Conservation (phyloP, 2,888 invertebrate genomes). For the Thereva unica region DNA sequence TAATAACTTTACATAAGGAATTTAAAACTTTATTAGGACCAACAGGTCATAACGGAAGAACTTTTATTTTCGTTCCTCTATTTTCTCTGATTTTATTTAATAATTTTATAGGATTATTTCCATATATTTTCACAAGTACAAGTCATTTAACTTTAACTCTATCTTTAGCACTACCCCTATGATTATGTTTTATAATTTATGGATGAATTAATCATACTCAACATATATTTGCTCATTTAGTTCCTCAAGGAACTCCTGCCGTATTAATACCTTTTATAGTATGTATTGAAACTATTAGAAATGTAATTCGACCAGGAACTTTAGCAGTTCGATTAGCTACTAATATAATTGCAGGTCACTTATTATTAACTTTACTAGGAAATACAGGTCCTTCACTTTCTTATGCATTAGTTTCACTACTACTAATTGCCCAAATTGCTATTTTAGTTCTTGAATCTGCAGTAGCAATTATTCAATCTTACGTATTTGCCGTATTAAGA, state of each 20-base stretch:
- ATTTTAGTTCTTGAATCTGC: conserved; percentile 55
- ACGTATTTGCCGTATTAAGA: conserved; percentile 66
- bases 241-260: conserved; percentile 68
- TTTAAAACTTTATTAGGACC: conserved; percentile 62
- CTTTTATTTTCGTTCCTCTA: conserved; percentile 63
- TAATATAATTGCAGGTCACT: no score
- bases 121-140: conserved; percentile 72
- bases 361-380: no score
- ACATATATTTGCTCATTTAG: conserved; percentile 69
- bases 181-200: conserved; percentile 68
- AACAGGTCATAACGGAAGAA: conserved; percentile 59
- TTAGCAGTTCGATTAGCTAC: no score
- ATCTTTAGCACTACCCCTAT: conserved; percentile 65
- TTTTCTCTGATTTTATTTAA: conserved; percentile 67
- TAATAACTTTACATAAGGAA: conserved; percentile 61
- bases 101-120: conserved; percentile 71
- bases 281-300: conserved; percentile 74
- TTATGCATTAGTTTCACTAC: no score
- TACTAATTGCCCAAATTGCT: conserved; percentile 45
- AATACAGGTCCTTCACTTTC: no score
- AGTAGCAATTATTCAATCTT: conserved; percentile 64
- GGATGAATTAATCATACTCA: conserved; percentile 67
- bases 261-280: conserved; percentile 73
- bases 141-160: conserved; percentile 67
- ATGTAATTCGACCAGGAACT: conserved; percentile 70